A percentile compares a stretch with the other conserved stretches of the same genome.
These are phyloP conservation scores for Hydrocynus forskahlii DNA, from an alignment of 2,797 vertebrate species.

Conservation along the genomic window DNA sequence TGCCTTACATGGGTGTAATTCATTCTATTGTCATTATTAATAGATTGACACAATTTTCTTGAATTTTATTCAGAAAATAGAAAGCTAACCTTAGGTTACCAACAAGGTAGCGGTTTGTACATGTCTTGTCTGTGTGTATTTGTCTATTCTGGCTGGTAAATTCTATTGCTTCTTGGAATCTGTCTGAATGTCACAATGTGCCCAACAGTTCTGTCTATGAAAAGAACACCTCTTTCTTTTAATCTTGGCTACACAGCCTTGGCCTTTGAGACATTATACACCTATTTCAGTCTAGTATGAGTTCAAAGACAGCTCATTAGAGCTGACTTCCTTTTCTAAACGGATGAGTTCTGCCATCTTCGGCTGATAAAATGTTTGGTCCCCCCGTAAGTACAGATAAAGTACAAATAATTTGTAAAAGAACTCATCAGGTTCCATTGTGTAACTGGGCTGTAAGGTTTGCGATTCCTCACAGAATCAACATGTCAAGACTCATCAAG, in stretches of 20 bases:
- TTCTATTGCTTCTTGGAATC: not conserved
- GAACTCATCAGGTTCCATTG: too few species aligned
- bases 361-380: not conserved
- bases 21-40: too few species aligned
- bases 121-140: not conserved
- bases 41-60: too few species aligned
- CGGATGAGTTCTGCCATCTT: not conserved
- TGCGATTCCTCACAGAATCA: too few species aligned
- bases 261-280: not conserved
- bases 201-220: not conserved
- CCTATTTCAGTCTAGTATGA: not conserved
- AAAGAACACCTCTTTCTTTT: not conserved
- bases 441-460: too few species aligned
- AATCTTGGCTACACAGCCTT: not conserved
- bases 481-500: too few species aligned
- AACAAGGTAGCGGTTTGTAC: not conserved
- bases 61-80: too few species aligned
- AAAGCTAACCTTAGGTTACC: not conserved
- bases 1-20: too few species aligned
- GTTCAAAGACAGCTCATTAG: not conserved
- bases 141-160: not conserved
- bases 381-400: not conserved
- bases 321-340: not conserved
- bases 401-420: not conserved
- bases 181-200: not conserved